Base-by-base conservation (phyloP, 2,113 vertebrate genomes). In the Podilymbus podiceps region DNA sequence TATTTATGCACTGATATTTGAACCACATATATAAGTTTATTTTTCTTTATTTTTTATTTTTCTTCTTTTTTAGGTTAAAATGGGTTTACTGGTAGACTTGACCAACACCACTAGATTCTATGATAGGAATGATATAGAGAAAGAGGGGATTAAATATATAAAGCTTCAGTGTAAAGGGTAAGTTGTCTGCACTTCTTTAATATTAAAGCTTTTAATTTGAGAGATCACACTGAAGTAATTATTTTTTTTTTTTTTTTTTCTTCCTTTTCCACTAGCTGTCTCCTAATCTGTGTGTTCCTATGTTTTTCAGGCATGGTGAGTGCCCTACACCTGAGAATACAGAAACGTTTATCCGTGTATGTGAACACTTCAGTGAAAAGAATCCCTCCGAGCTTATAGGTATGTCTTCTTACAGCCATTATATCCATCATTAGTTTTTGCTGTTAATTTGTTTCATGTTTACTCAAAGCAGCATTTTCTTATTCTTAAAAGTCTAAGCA, bases 121-220 rank as follows among this genome's bases (percentile, higher is more conserved):
- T 97, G 99, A 99, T 49, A 98, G 98, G 85, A 98, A 98, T 23
- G 99, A 99, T 93, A 99, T 99, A 90, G 99, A 99, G 96, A 99
- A 99, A 97, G 99, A 99, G 74, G 99, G 99, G 73, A 98, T 99
- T 89, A 99, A 98, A 97, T 99, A 99, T 55, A 97, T 99, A 94
- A 99, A 99, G 89, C 98, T 99, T 84, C 98, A 98, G 50, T 99
- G 99, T 98, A 99, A 99, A 99, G 99, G 99, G 99, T 99, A 98
- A 91, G 98, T 89, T 85, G 8, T 81, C 44, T 52, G 17, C 6
- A 75, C 15, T 76, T 69, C 64, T 24, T 3, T 18, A 88, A 67
- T 91, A 59, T 38, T 73, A 64, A 86, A 86, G 9, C 23, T 79
- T 90, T 93, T 93, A 69, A 55, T 62, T 91, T 90, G 84, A 92